Evolutionary conservation across 1,140 invertebrate species (phyloP).

Genomic region (Anastrepha ludens): DNA sequence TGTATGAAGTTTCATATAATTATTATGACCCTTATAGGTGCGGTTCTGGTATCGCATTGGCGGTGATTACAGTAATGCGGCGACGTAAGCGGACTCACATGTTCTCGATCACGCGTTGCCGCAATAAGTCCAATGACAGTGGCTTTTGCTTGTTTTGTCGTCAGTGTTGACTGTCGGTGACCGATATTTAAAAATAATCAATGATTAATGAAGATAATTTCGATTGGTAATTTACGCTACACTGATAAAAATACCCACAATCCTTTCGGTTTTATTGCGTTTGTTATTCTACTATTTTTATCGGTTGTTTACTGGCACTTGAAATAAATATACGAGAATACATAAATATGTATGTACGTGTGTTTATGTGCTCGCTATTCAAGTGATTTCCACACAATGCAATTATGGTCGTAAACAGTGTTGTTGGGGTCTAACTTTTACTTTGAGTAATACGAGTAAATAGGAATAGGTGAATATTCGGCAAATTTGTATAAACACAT

Average conservation of each 20-base stretch:
- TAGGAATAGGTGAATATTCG: too few species aligned
- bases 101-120: too few species aligned
- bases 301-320: neutral
- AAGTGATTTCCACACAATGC: too few species aligned
- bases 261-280: neutral
- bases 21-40: too few species aligned
- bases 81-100: too few species aligned
- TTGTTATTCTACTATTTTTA: neutral
- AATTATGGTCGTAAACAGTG: too few species aligned
- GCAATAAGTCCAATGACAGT: neutral
- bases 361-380: neutral
- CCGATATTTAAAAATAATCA: constrained; percentile 53
- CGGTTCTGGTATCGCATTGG: too few species aligned
- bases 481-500: too few species aligned
- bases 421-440: too few species aligned
- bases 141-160: constrained; percentile 2
- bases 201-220: constrained; percentile 34
- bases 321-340: neutral
- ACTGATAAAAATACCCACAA: neutral
- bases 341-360: neutral
- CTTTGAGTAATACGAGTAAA: too few species aligned
- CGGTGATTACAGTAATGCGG: too few species aligned
- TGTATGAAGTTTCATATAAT: too few species aligned
- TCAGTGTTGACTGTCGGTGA: neutral
- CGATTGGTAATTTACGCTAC: constrained; percentile 27